Evolutionary conservation across 1,140 invertebrate species (phyloP), one percentile per base, ranked within the genome.

Genomic region (Ceratitis capitata): DNA sequence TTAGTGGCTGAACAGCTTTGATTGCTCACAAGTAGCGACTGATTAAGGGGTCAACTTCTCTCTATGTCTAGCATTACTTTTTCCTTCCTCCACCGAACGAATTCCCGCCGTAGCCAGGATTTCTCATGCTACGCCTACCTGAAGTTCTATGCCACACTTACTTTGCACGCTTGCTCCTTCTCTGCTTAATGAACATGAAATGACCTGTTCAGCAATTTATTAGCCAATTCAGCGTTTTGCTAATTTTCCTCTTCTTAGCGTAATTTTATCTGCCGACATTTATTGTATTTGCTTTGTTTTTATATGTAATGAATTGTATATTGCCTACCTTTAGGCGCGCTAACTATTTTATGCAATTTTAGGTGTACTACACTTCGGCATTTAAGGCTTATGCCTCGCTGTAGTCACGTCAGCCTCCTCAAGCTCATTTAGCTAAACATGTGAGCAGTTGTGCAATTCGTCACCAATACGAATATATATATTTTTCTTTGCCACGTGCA

Each of bases 161-260:
- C 39, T 19, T 39, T 45, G 6, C 16, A n/a, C 6, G 19, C 32
- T 10, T 0, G 39, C 12, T 45, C 16, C 56, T 23, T 47, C 10
- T 14, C 19, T 45, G 39, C 69, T 35, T 78, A 78, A 78, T 78
- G 69, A 45, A 78, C 35, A 42, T 45, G 69, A 45, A 78, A 78
- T 78, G 19, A 39, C 35, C 35, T 78, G 39, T 45, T n/a, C n/a
- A 78, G 69, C 69, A 32, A 78, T 78, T 78, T 78, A 78, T 78
- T 78, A 16, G 39, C 39, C 69, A 47, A 78, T 78, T 78, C 69
- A 45, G 69, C 69, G 7, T 45, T 45, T 78, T 39, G 69, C 39
- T 78, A 78, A 78, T 78, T 78, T 78, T 78, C n/a, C n/a, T n/a
- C 35, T 45, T 45, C n/a, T 45, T 42, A 39, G 35, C 39, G 39